A percentile compares a stretch with the other conserved stretches of the same genome.
phyloP scores from a whole-genome alignment of 2,888 invertebrate genomes.

The Melolontha melolontha region DNA sequence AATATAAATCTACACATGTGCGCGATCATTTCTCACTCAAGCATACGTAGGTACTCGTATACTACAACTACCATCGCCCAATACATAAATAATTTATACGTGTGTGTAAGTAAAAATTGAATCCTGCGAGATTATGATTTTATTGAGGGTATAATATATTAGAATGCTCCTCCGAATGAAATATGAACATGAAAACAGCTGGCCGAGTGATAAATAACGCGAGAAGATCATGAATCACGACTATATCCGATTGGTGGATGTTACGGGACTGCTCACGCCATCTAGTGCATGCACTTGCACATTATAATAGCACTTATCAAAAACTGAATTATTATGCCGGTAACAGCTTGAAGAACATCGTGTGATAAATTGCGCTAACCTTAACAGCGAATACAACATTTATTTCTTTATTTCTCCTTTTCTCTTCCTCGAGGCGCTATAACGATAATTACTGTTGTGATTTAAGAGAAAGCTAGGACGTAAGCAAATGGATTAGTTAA shows the following conservation, averaged over 20 bases:
- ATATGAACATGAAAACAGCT: constrained; percentile 51
- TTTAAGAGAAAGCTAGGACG: no score
- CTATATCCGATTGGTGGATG: constrained; percentile 45
- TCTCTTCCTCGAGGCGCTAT: background rate
- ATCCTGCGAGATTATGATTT: constrained; percentile 45
- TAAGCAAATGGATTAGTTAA: no score
- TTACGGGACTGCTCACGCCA: constrained; percentile 46
- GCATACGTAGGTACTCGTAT: background rate
- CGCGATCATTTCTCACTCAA: constrained; percentile 24
- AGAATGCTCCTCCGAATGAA: constrained; percentile 45
- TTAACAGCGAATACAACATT: constrained; percentile 9
- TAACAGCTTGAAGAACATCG: constrained; percentile 41
- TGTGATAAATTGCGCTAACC: constrained; percentile 30
- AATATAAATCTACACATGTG: constrained; percentile 23
- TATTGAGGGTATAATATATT: constrained; percentile 47
- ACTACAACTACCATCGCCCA: background rate
- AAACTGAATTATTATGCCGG: constrained; percentile 42
- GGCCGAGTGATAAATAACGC: constrained; percentile 50
- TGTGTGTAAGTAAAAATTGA: constrained; percentile 41
- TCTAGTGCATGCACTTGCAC: constrained; percentile 47
- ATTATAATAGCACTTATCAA: constrained; percentile 46
- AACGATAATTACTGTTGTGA: constrained; percentile 23
- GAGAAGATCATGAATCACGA: constrained; percentile 48
- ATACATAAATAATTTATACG: constrained; percentile 29
- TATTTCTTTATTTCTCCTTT: constrained; percentile 6